A percentile compares a stretch with the other conserved stretches of the same genome.
Evolutionary conservation across 2,113 vertebrate species (phyloP).

Genomic region (Eptesicus fuscus): DNA sequence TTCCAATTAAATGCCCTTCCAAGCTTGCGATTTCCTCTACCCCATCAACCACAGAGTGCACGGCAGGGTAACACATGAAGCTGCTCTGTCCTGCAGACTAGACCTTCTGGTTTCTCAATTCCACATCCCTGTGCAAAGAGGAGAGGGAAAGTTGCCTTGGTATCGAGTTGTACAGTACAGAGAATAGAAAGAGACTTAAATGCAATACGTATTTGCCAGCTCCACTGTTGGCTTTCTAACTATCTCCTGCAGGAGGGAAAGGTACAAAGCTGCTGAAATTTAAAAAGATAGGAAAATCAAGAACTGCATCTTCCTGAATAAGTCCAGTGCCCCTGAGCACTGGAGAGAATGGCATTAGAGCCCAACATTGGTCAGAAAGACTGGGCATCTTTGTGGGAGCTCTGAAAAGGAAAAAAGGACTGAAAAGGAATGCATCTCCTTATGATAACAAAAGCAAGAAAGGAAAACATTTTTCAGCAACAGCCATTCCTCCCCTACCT

Average conservation of each 20-base stretch:
- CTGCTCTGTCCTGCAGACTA: slow-evolving; percentile 56
- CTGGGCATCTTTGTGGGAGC: background rate
- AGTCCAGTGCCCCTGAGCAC: background rate
- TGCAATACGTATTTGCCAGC: background rate
- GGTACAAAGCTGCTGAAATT: background rate
- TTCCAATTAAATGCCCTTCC: slow-evolving; percentile 59
- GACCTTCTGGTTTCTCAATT: slow-evolving; percentile 57
- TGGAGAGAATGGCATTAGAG: background rate
- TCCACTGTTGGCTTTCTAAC: background rate
- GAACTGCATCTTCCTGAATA: background rate
- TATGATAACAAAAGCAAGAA: slow-evolving; percentile 40
- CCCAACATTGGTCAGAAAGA: background rate
- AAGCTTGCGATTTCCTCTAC: slow-evolving; percentile 11
- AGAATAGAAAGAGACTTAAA: background rate
- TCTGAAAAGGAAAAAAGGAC: background rate
- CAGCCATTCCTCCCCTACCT: background rate
- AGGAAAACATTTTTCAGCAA: background rate
- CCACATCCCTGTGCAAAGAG: background rate
- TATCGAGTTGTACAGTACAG: background rate
- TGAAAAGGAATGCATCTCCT: background rate
- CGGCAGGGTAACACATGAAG: background rate
- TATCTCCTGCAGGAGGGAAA: background rate
- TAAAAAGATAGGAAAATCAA: slow-evolving; percentile 9
- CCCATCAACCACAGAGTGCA: slow-evolving; percentile 1
- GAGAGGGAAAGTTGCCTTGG: background rate